These are phyloP conservation scores for Poicephalus meyeri DNA, from an alignment of 2,113 vertebrate species.

Conservation along the genomic window DNA sequence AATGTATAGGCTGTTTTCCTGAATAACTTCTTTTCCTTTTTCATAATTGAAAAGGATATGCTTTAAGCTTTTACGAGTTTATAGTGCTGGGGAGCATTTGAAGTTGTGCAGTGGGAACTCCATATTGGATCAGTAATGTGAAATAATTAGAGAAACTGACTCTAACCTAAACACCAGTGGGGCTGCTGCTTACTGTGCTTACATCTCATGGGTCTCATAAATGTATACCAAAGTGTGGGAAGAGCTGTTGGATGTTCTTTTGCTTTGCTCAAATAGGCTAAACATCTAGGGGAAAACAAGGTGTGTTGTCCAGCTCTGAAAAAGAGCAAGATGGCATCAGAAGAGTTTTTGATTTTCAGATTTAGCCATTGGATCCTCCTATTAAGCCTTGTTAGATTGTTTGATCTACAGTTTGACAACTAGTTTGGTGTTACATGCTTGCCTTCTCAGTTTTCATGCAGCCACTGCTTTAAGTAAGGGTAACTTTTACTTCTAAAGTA, in stretches of 20 bases:
- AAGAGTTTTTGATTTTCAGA: constrained; percentile 56
- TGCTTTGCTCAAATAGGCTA: constrained; percentile 74
- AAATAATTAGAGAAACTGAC: constrained; percentile 14
- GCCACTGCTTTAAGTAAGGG: not conserved
- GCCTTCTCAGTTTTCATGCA: not conserved
- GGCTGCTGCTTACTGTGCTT: constrained; percentile 18
- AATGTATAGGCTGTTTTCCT: not conserved
- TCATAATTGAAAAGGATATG: not conserved
- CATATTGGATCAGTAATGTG: not conserved
- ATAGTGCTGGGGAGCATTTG: not conserved
- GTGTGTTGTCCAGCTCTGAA: constrained; percentile 65
- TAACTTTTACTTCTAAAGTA: not conserved
- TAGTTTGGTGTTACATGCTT: not conserved
- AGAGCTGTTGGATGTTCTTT: constrained; percentile 61
- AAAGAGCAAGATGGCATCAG: constrained; percentile 61
- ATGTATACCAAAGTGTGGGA: not conserved
- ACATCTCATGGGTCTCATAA: not conserved
- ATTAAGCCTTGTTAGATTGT: not conserved
- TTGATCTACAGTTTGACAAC: not conserved
- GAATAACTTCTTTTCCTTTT: not conserved
- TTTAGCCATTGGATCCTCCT: not conserved
- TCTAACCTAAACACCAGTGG: not conserved
- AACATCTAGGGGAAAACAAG: constrained; percentile 49
- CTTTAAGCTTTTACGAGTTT: not conserved
- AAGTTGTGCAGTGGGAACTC: not conserved